A percentile compares a stretch with the other conserved stretches of the same genome.
Conservation (phyloP, 2,113 vertebrate species). For the Crocuta crocuta region DNA sequence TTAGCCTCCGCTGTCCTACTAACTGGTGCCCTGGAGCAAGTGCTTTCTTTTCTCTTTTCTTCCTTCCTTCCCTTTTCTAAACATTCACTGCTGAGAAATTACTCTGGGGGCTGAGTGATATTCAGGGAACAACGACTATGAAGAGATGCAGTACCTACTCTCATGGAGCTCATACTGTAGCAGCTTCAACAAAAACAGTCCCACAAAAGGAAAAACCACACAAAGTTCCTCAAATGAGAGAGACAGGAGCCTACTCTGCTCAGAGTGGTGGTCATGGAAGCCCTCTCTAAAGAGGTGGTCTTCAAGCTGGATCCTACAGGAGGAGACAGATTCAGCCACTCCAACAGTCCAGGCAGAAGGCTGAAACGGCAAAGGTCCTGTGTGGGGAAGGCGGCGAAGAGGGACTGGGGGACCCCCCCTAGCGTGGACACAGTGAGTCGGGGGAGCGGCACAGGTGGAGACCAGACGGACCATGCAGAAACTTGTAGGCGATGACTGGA, state of each 20-base stretch:
- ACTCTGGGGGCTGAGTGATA: not conserved
- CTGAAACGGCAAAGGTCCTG: not conserved
- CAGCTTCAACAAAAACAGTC: not conserved
- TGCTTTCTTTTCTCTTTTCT: not conserved
- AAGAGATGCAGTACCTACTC: not conserved
- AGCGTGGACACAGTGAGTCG: fast-evolving
- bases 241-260: not conserved
- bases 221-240: not conserved
- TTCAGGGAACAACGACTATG: not conserved
- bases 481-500: not conserved
- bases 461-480: not conserved
- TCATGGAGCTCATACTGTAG: not conserved
- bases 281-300: not conserved
- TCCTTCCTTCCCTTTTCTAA: not conserved
- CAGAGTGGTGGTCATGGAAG: not conserved
- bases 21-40: not conserved
- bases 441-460: not conserved
- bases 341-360: not conserved
- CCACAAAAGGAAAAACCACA: not conserved
- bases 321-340: not conserved
- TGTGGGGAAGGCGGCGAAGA: not conserved
- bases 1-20: not conserved
- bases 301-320: not conserved
- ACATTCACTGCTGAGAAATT: not conserved
- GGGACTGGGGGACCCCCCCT: not conserved